phyloP scores from a whole-genome alignment of 1,140 invertebrate species.

The Camponotus vicinus region DNA sequence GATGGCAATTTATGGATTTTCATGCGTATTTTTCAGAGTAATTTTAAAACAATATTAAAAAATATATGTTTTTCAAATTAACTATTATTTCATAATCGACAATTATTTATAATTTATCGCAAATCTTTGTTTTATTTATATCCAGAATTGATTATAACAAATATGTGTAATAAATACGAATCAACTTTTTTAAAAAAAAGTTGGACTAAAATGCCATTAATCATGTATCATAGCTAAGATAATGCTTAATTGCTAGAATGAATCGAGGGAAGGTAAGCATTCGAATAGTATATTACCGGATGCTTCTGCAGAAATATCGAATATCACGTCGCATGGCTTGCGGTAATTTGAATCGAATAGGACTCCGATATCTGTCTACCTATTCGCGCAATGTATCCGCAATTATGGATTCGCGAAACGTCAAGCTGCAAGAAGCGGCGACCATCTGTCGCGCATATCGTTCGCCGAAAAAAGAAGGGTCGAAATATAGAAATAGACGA shows the following conservation, averaged over 20 bases:
- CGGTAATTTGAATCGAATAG: slow-evolving; percentile 57
- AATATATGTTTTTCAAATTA: slow-evolving; percentile 24
- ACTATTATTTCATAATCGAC: background rate
- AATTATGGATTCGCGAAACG: slow-evolving; percentile 51
- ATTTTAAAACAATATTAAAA: slow-evolving; percentile 7
- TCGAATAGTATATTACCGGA: background rate
- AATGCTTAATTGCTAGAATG: background rate
- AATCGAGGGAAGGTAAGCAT: background rate
- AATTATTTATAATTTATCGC: slow-evolving; percentile 8
- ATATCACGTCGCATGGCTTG: slow-evolving; percentile 1
- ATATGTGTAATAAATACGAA: background rate
- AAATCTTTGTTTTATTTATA: background rate
- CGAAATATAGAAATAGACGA: background rate
- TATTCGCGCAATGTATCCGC: slow-evolving; percentile 12
- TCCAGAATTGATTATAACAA: slow-evolving; percentile 12
- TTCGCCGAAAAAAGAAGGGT: background rate
- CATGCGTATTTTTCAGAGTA: background rate
- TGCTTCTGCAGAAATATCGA: slow-evolving; percentile 25
- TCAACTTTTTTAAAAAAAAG: background rate
- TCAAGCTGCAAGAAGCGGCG: slow-evolving; percentile 7
- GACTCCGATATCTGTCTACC: slow-evolving; percentile 1
- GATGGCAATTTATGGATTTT: background rate
- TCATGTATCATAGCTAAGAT: background rate
- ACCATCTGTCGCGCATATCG: slow-evolving; percentile 33
- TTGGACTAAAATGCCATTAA: background rate